Conservation (phyloP, 1,140 invertebrate genomes). For the Diabrotica virgifera region DNA sequence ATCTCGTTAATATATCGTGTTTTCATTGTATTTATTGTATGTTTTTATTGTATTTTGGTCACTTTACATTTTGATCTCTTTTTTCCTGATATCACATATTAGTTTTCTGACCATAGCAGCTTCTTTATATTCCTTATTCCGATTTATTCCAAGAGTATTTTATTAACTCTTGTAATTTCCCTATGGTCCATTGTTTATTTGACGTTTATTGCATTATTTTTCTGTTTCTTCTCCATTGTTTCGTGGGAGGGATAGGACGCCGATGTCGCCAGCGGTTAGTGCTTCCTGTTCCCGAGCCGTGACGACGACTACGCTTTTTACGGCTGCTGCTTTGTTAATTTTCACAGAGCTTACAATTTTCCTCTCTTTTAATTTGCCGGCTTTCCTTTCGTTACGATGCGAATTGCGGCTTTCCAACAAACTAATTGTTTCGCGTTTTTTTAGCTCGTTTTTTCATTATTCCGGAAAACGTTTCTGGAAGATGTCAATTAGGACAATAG, state of each 20-base stretch:
- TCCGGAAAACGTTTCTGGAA: not conserved
- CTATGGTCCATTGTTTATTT: too few species aligned
- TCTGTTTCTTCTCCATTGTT: too few species aligned
- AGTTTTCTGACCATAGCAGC: too few species aligned
- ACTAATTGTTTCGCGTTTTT: not conserved
- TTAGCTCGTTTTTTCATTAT: constrained; percentile 1
- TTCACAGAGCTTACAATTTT: constrained; percentile 13
- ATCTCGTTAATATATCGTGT: too few species aligned
- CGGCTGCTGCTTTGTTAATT: constrained; percentile 14
- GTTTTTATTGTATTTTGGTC: too few species aligned
- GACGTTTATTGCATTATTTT: too few species aligned
- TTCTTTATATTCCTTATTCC: not conserved
- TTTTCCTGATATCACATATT: too few species aligned
- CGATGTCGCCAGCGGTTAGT: not conserved
- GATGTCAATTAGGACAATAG: constrained; percentile 2
- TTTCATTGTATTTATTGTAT: too few species aligned
- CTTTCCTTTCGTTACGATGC: not conserved
- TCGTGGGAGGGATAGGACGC: too few species aligned
- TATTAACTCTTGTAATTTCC: too few species aligned
- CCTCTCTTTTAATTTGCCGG: constrained; percentile 1
- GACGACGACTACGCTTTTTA: constrained; percentile 17
- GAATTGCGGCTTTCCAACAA: not conserved
- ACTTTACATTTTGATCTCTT: too few species aligned
- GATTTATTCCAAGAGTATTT: too few species aligned
- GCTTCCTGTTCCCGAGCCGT: not conserved